Percentiles rank a stretch among this genome's conserved stretches.
Evolutionary conservation across 2,888 invertebrate genomes (phyloP).

Genomic region (Glaucopsyche alexis): DNA sequence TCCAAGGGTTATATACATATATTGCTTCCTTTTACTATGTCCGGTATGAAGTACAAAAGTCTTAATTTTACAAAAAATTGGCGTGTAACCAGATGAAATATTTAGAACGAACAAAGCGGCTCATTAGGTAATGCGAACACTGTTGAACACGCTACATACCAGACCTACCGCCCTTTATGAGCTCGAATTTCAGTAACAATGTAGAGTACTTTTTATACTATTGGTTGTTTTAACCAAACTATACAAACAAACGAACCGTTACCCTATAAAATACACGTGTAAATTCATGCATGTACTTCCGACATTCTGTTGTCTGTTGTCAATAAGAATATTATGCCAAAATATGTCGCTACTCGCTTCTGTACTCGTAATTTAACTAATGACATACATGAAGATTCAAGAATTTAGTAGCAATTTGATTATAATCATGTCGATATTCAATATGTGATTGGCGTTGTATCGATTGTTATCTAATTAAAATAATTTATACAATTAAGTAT

Average conservation of each 20-base stretch:
- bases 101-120: not conserved
- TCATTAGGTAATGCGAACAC: not conserved
- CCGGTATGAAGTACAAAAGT: not conserved
- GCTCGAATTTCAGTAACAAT: not conserved
- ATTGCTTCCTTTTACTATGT: constrained; percentile 2
- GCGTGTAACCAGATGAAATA: not conserved
- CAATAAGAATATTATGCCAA: constrained; percentile 20
- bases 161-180: not conserved
- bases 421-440: not conserved
- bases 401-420: not conserved
- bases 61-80: too few species aligned
- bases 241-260: not conserved
- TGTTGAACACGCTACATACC: not conserved
- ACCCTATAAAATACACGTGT: constrained; percentile 1
- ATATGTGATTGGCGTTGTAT: too few species aligned
- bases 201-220: too few species aligned
- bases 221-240: too few species aligned
- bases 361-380: not conserved
- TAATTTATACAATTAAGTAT: too few species aligned
- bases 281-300: constrained; percentile 8
- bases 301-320: not conserved
- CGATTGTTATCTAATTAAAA: too few species aligned
- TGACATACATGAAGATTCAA: not conserved
- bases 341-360: too few species aligned
- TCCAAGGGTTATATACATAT: constrained; percentile 12